These are phyloP conservation scores for Oscheius sp. DNA, from an alignment of 2,888 invertebrate genomes.

Conservation along the genomic window DNA sequence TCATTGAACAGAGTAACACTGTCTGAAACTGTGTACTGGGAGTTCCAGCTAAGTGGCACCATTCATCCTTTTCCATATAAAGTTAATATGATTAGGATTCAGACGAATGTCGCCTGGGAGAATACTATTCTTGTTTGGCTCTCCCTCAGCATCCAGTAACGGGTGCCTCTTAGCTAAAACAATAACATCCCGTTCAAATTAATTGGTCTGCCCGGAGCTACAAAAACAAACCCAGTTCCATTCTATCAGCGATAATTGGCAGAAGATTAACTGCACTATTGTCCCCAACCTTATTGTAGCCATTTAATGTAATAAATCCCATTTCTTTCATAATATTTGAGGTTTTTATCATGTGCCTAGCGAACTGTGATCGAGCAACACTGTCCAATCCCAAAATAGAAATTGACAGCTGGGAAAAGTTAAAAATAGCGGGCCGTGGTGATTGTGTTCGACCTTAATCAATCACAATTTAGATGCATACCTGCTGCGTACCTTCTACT, in stretches of 20 bases:
- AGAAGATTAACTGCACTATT: slow-evolving; percentile 54
- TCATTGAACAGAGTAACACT: slow-evolving; percentile 56
- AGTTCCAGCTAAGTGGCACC: neutral
- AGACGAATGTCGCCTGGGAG: slow-evolving; percentile 41
- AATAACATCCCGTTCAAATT: neutral
- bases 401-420: slow-evolving; percentile 22
- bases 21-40: slow-evolving; percentile 13
- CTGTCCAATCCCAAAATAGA: slow-evolving; percentile 45
- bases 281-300: slow-evolving; percentile 58
- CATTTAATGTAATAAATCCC: slow-evolving; percentile 47
- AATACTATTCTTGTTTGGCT: slow-evolving; percentile 46
- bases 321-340: slow-evolving; percentile 38
- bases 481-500: slow-evolving; percentile 29
- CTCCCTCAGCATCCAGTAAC: slow-evolving; percentile 37
- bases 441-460: neutral
- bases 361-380: slow-evolving; percentile 48
- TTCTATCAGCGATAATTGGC: slow-evolving; percentile 46
- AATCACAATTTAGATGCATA: neutral
- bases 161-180: slow-evolving; percentile 16
- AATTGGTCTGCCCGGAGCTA: neutral
- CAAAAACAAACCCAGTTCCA: slow-evolving; percentile 34
- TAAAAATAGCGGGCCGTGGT: neutral
- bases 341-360: slow-evolving; percentile 44
- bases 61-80: slow-evolving; percentile 48
- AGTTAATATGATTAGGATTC: slow-evolving; percentile 44